Percentiles rank a stretch among this genome's conserved stretches.
phyloP scores from a whole-genome alignment of 2,888 invertebrate species.

The Amiota mariae region DNA sequence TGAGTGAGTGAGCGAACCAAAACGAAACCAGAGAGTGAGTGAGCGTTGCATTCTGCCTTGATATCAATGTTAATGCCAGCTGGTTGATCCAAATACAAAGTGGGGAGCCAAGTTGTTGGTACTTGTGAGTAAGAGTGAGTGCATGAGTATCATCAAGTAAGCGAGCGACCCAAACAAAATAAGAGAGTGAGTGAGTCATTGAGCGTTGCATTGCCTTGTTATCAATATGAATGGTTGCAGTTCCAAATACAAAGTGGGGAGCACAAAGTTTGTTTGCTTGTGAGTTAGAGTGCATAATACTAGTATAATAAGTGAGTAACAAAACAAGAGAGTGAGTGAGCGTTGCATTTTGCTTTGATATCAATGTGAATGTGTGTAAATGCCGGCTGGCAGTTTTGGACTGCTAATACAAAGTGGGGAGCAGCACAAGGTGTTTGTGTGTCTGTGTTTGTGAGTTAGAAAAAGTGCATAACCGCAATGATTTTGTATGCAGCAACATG shows the following conservation, averaged over 20 bases:
- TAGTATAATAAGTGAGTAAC: constrained; percentile 29
- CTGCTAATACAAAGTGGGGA: constrained; percentile 33
- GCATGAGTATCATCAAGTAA: not conserved
- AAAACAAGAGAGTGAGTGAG: not conserved
- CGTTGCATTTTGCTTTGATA: too few species aligned
- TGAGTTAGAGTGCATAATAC: constrained; percentile 35
- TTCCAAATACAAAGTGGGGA: constrained; percentile 32
- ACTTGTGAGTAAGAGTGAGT: constrained; percentile 32
- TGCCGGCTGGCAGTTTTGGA: constrained; percentile 5
- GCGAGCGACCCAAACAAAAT: not conserved
- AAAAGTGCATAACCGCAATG: too few species aligned
- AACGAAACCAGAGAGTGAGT: not conserved
- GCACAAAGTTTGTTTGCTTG: constrained; percentile 15
- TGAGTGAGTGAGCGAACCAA: not conserved
- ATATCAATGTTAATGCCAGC: constrained; percentile 3
- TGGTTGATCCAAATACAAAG: constrained; percentile 33
- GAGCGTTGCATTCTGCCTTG: too few species aligned
- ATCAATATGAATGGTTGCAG: not conserved
- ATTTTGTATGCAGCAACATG: too few species aligned
- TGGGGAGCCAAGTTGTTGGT: constrained; percentile 9
- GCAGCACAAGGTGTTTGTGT: not conserved
- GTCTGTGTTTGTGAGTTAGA: constrained; percentile 31
- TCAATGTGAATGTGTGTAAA: not conserved
- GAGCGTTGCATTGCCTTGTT: too few species aligned
- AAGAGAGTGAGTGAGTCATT: not conserved